phyloP scores from a whole-genome alignment of 2,797 vertebrate genomes.

The Catostomus latipinnis region DNA sequence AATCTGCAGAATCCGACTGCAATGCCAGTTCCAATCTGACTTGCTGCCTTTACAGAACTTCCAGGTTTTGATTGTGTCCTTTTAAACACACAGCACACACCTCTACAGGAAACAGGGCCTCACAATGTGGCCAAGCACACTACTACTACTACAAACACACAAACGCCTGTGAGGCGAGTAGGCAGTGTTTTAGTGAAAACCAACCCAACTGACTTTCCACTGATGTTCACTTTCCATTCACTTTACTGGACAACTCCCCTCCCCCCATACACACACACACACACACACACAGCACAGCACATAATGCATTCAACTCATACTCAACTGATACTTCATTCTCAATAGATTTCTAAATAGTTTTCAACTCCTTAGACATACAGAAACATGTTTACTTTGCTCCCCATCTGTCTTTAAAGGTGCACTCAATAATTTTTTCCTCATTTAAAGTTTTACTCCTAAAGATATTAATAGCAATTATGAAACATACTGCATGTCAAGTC shows the following conservation, averaged over 20 bases:
- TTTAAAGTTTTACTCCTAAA: too few relatives aligned
- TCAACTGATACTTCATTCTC: background rate
- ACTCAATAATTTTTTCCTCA: too few relatives aligned
- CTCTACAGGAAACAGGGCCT: slow-evolving; percentile 56
- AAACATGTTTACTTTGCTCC: slow-evolving; percentile 46
- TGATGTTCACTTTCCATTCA: slow-evolving; percentile 50
- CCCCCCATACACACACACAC: slow-evolving; percentile 28
- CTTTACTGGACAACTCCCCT: slow-evolving; percentile 35
- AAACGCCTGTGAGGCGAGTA: slow-evolving; percentile 1
- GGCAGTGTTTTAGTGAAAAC: slow-evolving; percentile 30
- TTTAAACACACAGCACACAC: slow-evolving; percentile 23
- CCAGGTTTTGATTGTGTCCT: background rate
- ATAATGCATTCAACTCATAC: slow-evolving; percentile 20
- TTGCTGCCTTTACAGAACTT: too few relatives aligned
- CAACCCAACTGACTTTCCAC: slow-evolving; percentile 55
- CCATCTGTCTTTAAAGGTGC: slow-evolving; percentile 52
- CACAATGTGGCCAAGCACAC: slow-evolving; percentile 20
- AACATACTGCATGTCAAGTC: too few relatives aligned
- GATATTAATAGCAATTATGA: too few relatives aligned
- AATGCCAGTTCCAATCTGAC: too few relatives aligned
- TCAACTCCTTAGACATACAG: slow-evolving; percentile 44
- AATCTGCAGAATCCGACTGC: background rate
- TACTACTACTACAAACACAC: slow-evolving; percentile 11
- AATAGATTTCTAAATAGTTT: slow-evolving; percentile 41
- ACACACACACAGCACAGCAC: slow-evolving; percentile 16